phyloP scores from a whole-genome alignment of 2,888 invertebrate genomes.

The Eledone cirrhosa region DNA sequence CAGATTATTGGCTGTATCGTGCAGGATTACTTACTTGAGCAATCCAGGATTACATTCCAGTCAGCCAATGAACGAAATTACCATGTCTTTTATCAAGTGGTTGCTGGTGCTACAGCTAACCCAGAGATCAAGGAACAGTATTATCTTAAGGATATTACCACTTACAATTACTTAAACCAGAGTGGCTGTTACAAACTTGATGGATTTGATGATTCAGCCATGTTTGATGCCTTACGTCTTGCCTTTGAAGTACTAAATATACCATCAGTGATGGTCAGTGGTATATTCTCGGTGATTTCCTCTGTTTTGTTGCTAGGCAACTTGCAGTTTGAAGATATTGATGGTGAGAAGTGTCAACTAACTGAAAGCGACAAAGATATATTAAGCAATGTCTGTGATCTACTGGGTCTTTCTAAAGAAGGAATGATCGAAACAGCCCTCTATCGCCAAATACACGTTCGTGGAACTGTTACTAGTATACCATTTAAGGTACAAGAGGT shows the following conservation, averaged over 20 bases:
- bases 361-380: slow-evolving; percentile 46
- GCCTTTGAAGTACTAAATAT: slow-evolving; percentile 59
- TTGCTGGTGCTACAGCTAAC: slow-evolving; percentile 75
- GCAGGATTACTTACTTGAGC: slow-evolving; percentile 89
- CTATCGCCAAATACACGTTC: slow-evolving; percentile 58
- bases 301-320: slow-evolving; percentile 58
- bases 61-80: slow-evolving; percentile 93
- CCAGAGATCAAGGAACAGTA: slow-evolving; percentile 54
- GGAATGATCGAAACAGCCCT: slow-evolving; percentile 48
- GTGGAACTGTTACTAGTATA: slow-evolving; percentile 59
- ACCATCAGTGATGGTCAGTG: slow-evolving; percentile 52
- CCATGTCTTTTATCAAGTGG: slow-evolving; percentile 94
- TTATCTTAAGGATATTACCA: slow-evolving; percentile 45
- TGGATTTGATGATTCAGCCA: slow-evolving; percentile 53
- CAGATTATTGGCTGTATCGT: slow-evolving; percentile 63
- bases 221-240: slow-evolving; percentile 58
- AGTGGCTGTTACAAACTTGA: slow-evolving; percentile 56
- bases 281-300: slow-evolving; percentile 57
- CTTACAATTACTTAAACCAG: slow-evolving; percentile 57
- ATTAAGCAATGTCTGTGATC: slow-evolving; percentile 49
- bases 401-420: slow-evolving; percentile 55
- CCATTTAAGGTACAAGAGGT: slow-evolving; percentile 61
- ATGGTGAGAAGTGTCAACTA: slow-evolving; percentile 59
- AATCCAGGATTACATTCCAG: slow-evolving; percentile 83
- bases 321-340: slow-evolving; percentile 55